These are phyloP conservation scores for Larimichthys crocea DNA, from an alignment of 2,113 vertebrate species.

Conservation along the genomic window DNA sequence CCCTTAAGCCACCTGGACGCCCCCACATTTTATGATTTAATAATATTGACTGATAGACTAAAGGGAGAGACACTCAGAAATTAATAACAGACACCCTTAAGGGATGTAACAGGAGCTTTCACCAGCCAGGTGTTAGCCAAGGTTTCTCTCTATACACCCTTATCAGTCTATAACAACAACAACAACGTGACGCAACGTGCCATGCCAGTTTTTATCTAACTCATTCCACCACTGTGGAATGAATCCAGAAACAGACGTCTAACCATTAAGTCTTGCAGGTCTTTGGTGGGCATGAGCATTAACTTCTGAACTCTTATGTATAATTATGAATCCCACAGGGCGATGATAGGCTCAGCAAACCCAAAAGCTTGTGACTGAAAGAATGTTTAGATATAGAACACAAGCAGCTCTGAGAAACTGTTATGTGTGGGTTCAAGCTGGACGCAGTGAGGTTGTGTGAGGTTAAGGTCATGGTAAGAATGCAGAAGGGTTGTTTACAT, in stretches of 20 bases:
- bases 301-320: not conserved
- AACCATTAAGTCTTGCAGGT: not conserved
- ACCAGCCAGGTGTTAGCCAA: not conserved
- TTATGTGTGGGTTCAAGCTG: not conserved
- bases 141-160: not conserved
- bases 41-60: constrained; percentile 4
- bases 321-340: not conserved
- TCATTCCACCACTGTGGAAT: not conserved
- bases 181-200: not conserved
- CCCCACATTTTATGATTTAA: constrained; percentile 20
- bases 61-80: not conserved
- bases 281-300: not conserved
- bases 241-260: not conserved
- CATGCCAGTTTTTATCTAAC: not conserved
- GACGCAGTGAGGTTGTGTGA: not conserved
- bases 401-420: not conserved
- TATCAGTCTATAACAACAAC: not conserved
- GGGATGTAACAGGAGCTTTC: constrained; percentile 12
- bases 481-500: not conserved
- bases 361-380: not conserved
- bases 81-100: constrained; percentile 1
- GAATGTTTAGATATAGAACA: not conserved
- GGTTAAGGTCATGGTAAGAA: not conserved
- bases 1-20: not conserved
- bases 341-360: not conserved